Conservation (phyloP, 2,113 vertebrate genomes). For the Propithecus coquereli region DNA sequence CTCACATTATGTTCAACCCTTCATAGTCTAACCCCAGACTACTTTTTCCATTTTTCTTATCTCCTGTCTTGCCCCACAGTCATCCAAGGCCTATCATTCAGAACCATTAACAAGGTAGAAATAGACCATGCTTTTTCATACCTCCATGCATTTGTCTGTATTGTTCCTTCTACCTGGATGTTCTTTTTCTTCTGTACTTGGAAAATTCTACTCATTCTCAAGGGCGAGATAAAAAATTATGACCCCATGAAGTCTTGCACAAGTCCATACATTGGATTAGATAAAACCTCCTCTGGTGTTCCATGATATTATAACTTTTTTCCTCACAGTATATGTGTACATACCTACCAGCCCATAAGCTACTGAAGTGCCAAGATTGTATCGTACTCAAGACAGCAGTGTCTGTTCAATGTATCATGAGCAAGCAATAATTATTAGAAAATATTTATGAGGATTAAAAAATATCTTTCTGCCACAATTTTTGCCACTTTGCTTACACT, state of each 20-base stretch:
- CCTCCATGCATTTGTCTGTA: not conserved
- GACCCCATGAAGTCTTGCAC: not conserved
- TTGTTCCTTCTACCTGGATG: not conserved
- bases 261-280: not conserved
- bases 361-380: not conserved
- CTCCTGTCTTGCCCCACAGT: not conserved
- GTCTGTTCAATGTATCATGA: not conserved
- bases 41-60: not conserved
- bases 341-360: not conserved
- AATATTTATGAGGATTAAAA: not conserved
- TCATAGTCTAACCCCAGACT: not conserved
- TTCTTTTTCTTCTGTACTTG: not conserved
- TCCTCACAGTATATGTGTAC: not conserved
- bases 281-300: not conserved
- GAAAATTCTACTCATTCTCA: slow-evolving; percentile 1
- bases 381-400: not conserved
- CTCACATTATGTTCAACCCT: not conserved
- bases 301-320: not conserved
- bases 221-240: not conserved
- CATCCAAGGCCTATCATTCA: not conserved
- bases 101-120: not conserved
- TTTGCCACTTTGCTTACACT: not conserved
- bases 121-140: not conserved
- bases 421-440: not conserved
- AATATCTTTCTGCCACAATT: not conserved